Conservation (phyloP, 2,113 vertebrate species). For the Salvelinus alpinus region DNA sequence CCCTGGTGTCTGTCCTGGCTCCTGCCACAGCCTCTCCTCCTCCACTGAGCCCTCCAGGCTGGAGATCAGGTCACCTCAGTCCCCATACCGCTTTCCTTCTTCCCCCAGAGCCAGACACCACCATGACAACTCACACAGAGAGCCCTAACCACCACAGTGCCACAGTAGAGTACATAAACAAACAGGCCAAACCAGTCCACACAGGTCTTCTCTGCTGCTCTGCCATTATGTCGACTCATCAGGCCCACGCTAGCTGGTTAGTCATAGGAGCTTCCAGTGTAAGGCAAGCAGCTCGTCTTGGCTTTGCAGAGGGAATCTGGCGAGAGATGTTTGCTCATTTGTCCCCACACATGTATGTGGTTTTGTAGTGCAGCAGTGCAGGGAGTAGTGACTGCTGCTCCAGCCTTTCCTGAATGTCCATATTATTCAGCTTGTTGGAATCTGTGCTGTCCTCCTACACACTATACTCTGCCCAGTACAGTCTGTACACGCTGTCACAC, state of each 20-base stretch:
- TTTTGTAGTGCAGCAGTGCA: conserved; percentile 58
- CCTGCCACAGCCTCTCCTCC: neutral
- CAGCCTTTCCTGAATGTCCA: conserved; percentile 48
- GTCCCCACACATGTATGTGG: conserved; percentile 71
- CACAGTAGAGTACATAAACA: conserved; percentile 63
- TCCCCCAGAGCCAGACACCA: conserved; percentile 61
- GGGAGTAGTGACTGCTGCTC: conserved; percentile 48
- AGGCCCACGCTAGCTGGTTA: conserved; percentile 55
- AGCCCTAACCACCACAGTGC: conserved; percentile 65
- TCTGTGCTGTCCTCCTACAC: conserved; percentile 60
- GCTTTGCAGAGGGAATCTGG: conserved; percentile 58
- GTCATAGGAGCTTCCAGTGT: conserved; percentile 55
- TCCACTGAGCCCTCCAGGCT: neutral
- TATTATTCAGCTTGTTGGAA: conserved; percentile 25
- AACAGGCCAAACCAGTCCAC: conserved; percentile 36
- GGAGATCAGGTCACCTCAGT: conserved; percentile 25
- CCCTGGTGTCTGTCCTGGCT: conserved; percentile 53
- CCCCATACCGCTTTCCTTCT: conserved; percentile 36
- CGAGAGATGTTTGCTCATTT: conserved; percentile 68
- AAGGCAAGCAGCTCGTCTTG: conserved; percentile 55
- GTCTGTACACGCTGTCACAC: conserved; percentile 23
- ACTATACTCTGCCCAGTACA: conserved; percentile 46
- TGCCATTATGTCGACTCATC: conserved; percentile 59
- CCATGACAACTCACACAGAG: conserved; percentile 61
- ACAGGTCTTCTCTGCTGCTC: conserved; percentile 31